Base-by-base conservation (phyloP, 2,888 invertebrate genomes). In the Harpalus rubripes region DNA sequence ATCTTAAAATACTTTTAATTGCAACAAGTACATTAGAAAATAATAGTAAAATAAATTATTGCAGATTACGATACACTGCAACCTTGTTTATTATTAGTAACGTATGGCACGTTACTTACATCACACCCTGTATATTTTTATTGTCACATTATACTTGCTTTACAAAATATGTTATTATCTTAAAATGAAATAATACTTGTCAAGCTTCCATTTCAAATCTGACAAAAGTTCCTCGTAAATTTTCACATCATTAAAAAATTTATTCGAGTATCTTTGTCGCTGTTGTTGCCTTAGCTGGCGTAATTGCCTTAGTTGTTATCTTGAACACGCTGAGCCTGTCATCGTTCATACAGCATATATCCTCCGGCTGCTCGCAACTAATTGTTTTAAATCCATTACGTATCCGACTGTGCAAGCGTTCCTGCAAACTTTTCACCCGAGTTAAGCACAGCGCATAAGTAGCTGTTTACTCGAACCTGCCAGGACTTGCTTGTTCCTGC, bases 331-430 rank as follows among this genome's bases (percentile, higher is more conserved):
- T 41, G 44, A 18, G 41, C 15, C 56, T 74, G 74, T 74, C 74
- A 74, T 44, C 74, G 22, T 52, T 74, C 74, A 74, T 74, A 74
- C 74, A 74, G 41, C 44, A 74, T 52, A 52, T 74, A 52, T 44
- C 52, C 74, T 52, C 52, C 15, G 74, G 74, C 18, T 22, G 52
- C 56, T 74, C 74, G 15, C 59, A 65, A 81, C 81, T 81, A 81
- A 81, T 81, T 81, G 81, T 61, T 81, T 81, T 81, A 81, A 81
- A 81, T 81, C 65, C 81, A 81, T 81, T 81, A 81, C 63, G 65
- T 81, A 81, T 81, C 44, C 74, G 74, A 74, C 74, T 74, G 56
- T 74, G 56, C 52, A 74, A 26, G 72, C 63, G 68, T 15, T 68
- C 15, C 68, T 68, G 68, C 15, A 39, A 68, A 68, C 68, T 68